phyloP scores from a whole-genome alignment of 37 sponge, comb jelly and placozoan genomes.

The Halichondria panicea region DNA sequence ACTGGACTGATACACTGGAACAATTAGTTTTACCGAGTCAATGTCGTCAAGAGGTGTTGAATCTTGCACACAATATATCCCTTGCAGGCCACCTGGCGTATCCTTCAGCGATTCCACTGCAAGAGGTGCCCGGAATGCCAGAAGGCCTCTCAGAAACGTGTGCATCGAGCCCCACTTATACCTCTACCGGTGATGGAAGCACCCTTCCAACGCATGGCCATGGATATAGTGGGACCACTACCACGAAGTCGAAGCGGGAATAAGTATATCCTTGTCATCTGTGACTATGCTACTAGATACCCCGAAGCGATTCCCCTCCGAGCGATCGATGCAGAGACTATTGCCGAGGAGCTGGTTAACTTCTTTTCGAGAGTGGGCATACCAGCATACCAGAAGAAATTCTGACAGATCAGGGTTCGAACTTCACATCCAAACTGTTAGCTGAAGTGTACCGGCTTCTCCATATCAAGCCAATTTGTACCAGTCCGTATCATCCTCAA shows the following conservation, averaged over 20 bases:
- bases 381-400: slow-evolving; percentile 57
- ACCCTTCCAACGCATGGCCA: too few relatives aligned
- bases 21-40: not conserved
- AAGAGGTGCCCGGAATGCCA: slow-evolving; percentile 14
- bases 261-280: slow-evolving; percentile 23
- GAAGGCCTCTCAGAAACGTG: too few relatives aligned
- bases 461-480: slow-evolving; percentile 2
- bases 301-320: slow-evolving; percentile 49
- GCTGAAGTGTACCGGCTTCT: slow-evolving; percentile 17
- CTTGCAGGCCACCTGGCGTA: not conserved
- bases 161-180: too few relatives aligned
- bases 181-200: too few relatives aligned
- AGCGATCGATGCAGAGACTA: slow-evolving; percentile 34
- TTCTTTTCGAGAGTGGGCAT: slow-evolving; percentile 49
- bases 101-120: slow-evolving; percentile 24
- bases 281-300: slow-evolving; percentile 53
- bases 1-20: too few relatives aligned
- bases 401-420: slow-evolving; percentile 49
- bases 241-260: too few relatives aligned
- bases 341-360: slow-evolving; percentile 51
- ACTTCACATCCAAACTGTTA: slow-evolving; percentile 34
- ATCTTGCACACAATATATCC: not conserved
- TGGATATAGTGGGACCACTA: too few relatives aligned
- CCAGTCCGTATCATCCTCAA: slow-evolving; percentile 40
- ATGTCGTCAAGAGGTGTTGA: not conserved